Base-by-base conservation (phyloP, 2,888 invertebrate species). In the Villa cingulata region DNA sequence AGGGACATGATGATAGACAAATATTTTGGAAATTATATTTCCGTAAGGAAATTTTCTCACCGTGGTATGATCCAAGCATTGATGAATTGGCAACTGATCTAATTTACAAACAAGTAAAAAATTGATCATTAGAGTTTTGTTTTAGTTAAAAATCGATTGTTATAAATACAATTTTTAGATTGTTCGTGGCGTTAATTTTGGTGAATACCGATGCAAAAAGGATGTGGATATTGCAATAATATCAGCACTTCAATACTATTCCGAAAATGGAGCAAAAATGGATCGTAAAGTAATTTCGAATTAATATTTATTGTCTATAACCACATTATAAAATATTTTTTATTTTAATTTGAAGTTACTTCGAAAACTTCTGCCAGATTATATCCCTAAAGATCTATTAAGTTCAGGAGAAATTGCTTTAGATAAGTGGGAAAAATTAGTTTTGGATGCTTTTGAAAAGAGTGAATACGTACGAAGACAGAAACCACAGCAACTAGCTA, bases 11-110 rank as follows among this genome's bases (percentile, higher is more conserved):
- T 48, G 91, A 92, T 64, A 75, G 84, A 56, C 83, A 78, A 59
- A 88, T 89, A 5, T 86, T 87, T 0, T 96, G 94, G 94, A 77
- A 86, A 56, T 66, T 92, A 42, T 89, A 86, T 67, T 81, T 86
- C 64, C 74, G 89, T 44, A 86, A 85, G 71, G 95, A 95, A 73
- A 85, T 95, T 48, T 91, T 91, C 65, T 75, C 83, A 19, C 87
- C 90, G 1, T 95, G 95, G 95, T 90, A 92, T 62, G 83, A 92
- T 69, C 86, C 92, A 4, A 65, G 76, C 1, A 76, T 80, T 49
- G 95, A 95, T 69, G 65, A 78, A 0, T 76, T 86, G 1, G 85
- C 91, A 3, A 90, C 91, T 0, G 81, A 89, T 65, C 74, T 96
- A 46, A 89, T 95, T 57, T 96, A 90, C 66, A 81, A 83, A 59